A percentile compares a stretch with the other conserved stretches of the same genome.
phyloP scores from a whole-genome alignment of 2,797 vertebrate species.

The Chloroceryle inda region DNA sequence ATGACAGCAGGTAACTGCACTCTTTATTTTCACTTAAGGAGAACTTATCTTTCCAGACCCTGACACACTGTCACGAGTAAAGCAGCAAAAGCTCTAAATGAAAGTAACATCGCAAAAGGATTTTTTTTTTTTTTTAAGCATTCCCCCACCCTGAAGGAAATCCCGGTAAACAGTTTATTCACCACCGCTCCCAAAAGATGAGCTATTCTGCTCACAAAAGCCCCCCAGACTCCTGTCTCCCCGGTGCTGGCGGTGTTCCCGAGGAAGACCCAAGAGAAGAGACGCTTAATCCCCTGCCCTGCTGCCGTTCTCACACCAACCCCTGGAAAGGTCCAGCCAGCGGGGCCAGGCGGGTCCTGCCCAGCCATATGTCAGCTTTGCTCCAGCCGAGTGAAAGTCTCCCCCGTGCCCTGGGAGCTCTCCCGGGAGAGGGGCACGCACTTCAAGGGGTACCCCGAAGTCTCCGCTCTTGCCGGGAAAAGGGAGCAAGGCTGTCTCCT shows the following conservation, averaged over 20 bases:
- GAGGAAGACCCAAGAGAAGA: neutral
- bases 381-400: neutral
- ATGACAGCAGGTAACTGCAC: slow-evolving; percentile 19
- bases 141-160: neutral
- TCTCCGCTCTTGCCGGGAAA: neutral
- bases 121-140: neutral
- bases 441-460: neutral
- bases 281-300: slow-evolving; percentile 4
- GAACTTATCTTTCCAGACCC: slow-evolving; percentile 30
- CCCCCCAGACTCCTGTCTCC: neutral
- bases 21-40: neutral
- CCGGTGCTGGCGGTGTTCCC: neutral
- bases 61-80: neutral
- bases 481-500: neutral
- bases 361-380: slow-evolving; percentile 58
- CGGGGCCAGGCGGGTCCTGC: slow-evolving; percentile 48
- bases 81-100: neutral
- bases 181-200: neutral
- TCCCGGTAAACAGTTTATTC: neutral
- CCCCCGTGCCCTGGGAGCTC: neutral
- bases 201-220: neutral
- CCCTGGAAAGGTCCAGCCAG: slow-evolving; percentile 38
- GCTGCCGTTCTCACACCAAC: neutral
- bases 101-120: neutral
- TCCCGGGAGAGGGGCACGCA: neutral